These are phyloP conservation scores for Mesoclemmys tuberculata DNA, from an alignment of 2,113 vertebrate species.

Conservation along the genomic window DNA sequence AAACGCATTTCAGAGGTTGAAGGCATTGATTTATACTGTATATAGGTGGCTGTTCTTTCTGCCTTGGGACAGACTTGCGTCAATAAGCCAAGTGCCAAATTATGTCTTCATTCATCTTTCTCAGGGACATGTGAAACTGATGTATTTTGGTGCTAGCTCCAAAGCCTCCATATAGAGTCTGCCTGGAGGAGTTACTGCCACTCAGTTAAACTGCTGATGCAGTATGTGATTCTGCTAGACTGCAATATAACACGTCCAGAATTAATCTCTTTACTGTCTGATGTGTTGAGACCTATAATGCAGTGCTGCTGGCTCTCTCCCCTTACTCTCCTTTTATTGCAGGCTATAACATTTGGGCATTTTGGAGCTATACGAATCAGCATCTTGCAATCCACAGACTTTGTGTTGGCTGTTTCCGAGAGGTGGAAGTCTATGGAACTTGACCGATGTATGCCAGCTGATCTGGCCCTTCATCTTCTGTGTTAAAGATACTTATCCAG, in stretches of 20 bases:
- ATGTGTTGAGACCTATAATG: not conserved
- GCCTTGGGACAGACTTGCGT: not conserved
- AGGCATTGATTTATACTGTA: not conserved
- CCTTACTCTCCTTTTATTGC: constrained; percentile 36
- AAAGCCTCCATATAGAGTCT: not conserved
- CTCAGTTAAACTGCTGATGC: constrained; percentile 60
- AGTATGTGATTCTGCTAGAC: constrained; percentile 49
- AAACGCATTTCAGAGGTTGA: too few species aligned
- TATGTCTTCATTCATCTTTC: constrained; percentile 59
- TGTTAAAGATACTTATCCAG: not conserved
- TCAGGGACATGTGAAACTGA: not conserved
- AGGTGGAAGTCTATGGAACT: not conserved
- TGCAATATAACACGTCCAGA: constrained; percentile 74
- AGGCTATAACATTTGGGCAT: constrained; percentile 22
- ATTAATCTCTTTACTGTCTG: constrained; percentile 59
- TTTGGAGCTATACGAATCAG: not conserved
- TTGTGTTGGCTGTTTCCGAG: not conserved
- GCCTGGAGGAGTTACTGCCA: constrained; percentile 36
- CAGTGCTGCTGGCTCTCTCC: constrained; percentile 12
- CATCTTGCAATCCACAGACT: not conserved
- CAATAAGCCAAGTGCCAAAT: not conserved
- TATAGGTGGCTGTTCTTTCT: not conserved
- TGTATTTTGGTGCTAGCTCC: constrained; percentile 55
- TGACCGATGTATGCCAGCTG: not conserved
- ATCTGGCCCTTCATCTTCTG: not conserved